Percentiles rank a stretch among this genome's conserved stretches.
These are phyloP conservation scores for Leucozona laternaria DNA, from an alignment of 2,888 invertebrate genomes.

Conservation along the genomic window DNA sequence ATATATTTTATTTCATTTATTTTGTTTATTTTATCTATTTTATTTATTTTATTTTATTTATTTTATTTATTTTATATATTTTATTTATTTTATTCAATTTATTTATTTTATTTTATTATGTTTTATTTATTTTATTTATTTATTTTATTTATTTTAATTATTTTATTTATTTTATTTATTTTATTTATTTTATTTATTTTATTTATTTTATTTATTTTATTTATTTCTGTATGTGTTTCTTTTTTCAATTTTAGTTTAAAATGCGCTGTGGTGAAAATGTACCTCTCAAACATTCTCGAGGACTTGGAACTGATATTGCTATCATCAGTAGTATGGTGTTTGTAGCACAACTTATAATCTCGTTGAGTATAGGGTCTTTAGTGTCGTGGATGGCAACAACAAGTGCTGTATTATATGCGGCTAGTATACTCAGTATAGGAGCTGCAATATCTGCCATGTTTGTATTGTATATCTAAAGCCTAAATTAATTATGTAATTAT, in stretches of 20 bases:
- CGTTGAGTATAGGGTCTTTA: slow-evolving; percentile 82
- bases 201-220: background rate
- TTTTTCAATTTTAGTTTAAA: slow-evolving; percentile 80
- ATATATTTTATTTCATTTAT: background rate
- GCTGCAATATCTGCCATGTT: slow-evolving; percentile 83
- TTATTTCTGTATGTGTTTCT: too few relatives aligned
- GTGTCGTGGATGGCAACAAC: slow-evolving; percentile 81
- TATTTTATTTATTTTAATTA: slow-evolving; percentile 79
- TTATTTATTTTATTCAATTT: background rate
- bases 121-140: too few relatives aligned
- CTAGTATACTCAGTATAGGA: slow-evolving; percentile 81
- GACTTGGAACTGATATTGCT: slow-evolving; percentile 84
- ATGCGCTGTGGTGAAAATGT: slow-evolving; percentile 81
- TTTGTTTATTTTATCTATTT: background rate
- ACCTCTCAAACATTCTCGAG: slow-evolving; percentile 82
- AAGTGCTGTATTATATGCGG: slow-evolving; percentile 82
- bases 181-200: background rate
- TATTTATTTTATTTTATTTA: background rate
- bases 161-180: background rate
- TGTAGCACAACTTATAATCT: slow-evolving; percentile 83
- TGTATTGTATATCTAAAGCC: slow-evolving; percentile 82
- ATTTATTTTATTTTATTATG: too few relatives aligned
- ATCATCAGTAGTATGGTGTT: slow-evolving; percentile 84
- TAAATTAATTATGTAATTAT: background rate
- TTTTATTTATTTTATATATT: background rate